Evolutionary conservation across 2,797 vertebrate species (phyloP), one percentile per base, ranked within the genome.

Genomic region (Gymnothorax javanicus): DNA sequence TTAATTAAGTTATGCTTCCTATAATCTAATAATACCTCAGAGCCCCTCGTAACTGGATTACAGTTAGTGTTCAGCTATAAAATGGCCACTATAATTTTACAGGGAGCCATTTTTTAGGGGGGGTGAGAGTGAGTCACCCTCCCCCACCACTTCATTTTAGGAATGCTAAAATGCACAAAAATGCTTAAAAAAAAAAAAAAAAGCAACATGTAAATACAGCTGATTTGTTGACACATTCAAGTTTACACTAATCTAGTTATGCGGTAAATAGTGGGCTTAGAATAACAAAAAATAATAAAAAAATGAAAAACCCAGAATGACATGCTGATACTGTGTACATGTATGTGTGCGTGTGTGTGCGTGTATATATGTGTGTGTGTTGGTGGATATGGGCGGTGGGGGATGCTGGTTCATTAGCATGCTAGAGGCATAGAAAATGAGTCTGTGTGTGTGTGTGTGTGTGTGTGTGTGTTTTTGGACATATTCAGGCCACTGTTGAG

Each of bases 21-120:
- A 43, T 33, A 75, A 75, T 75, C 71, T 52, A 77, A 77, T 77
- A 43, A 77, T 77, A 50, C 73, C 73, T 17, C 33, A 77, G 73
- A 15, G 50, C 33, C 43, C 73, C 73, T 43, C 13, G 12, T 3
- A 43, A 43, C 69, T 73, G 69, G 33, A 27, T 33, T 77, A 43
- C 33, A 77, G 73, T 77, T 33, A 77, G 15, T 52, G 13, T 50
- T 77, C 33, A 50, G 73, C 27, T 7, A 52, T 17, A 77, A 77
- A 77, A 77, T 77, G 73, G 73, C 73, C 20, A 17, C 73, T 77
- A 12, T 77, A 43, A 50, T 50, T 52, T 43, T 27, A 11, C n/a
- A 33, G 25, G 69, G 69, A 27, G 27, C 25, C 13, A 13, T 73
- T 73, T 43, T 27, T 73, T 73, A 27, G 69, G 25, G 25, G 33